Base-by-base conservation (phyloP, 2,797 vertebrate species). In the Danio kyathit region DNA sequence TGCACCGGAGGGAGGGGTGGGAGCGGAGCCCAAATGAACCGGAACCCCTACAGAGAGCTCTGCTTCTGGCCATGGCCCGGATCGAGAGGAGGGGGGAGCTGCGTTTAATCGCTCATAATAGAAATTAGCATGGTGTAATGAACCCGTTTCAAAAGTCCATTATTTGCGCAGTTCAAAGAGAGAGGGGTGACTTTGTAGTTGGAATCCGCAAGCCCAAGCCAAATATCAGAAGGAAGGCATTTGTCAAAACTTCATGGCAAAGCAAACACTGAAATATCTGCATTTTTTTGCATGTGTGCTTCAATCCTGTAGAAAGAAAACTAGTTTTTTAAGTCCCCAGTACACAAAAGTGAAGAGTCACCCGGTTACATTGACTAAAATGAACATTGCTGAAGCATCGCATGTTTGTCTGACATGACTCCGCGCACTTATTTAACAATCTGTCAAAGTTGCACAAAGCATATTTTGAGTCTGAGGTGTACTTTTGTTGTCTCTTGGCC, bases 111-210 rank as follows among this genome's bases (percentile, higher is more conserved):
- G 85, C 86, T 90, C 87, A 91, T 90, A 91, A 93, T 93, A 91
- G 89, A 92, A 93, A 94, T 93, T 90, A 93, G 90, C 91, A 91
- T 91, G 90, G 86, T 89, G 86, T 92, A 91, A 93, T 91, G 90
- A 94, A 91, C 90, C 86, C 2, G 69, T 79, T 74, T 86, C 84
- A 87, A 86, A 84, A 84, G 88, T 91, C 89, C 82, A 87, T 93
- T 91, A 91, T 93, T 87, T 82, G 84, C 52, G 56, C 64, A 84
- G 87, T 90, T 93, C 89, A 92, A 93, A 92, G 88, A 66, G 29
- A 29, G 84, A 84, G 43, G 51, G 81, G 54, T 51, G 66, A 81
- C 88, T 89, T 87, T 87, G 90, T 88, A 89, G 87, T 83, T 60
- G 80, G 80, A 85, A 69, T 89, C 76, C 84, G 63, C 21, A 29